Evolutionary conservation across 2,113 vertebrate species (phyloP).

Genomic region (Saguinus imperator): DNA sequence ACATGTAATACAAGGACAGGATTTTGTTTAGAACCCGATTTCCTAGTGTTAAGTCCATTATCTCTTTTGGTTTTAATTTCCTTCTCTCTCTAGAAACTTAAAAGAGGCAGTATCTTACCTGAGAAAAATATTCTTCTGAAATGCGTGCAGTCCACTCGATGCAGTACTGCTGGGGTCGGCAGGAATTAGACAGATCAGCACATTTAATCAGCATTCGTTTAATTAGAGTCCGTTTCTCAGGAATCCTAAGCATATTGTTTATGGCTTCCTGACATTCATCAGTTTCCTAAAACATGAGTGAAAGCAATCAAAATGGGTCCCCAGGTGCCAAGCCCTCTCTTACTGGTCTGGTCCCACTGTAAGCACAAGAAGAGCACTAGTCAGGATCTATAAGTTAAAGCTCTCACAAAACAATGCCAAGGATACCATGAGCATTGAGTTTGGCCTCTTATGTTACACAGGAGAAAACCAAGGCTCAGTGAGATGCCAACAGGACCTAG

Average conservation of each 20-base stretch:
- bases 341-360: background rate
- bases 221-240: constrained; percentile 95
- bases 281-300: constrained; percentile 73
- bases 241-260: constrained; percentile 89
- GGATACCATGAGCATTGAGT: background rate
- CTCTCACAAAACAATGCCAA: background rate
- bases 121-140: constrained; percentile 98
- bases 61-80: background rate
- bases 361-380: background rate
- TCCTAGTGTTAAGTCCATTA: background rate
- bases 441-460: background rate
- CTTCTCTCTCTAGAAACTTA: background rate
- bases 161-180: constrained; percentile 92
- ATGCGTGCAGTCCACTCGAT: constrained; percentile 98
- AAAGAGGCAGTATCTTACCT: constrained; percentile 85
- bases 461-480: background rate
- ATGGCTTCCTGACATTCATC: constrained; percentile 88
- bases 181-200: constrained; percentile 97
- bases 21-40: background rate
- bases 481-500: background rate
- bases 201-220: constrained; percentile 99
- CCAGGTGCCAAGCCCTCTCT: background rate
- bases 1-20: background rate
- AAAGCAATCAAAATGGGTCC: background rate
- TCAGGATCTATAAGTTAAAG: background rate